Evolutionary conservation across 2,888 invertebrate species (phyloP), one percentile per base, ranked within the genome.

Genomic region (Eupeodes luniger): DNA sequence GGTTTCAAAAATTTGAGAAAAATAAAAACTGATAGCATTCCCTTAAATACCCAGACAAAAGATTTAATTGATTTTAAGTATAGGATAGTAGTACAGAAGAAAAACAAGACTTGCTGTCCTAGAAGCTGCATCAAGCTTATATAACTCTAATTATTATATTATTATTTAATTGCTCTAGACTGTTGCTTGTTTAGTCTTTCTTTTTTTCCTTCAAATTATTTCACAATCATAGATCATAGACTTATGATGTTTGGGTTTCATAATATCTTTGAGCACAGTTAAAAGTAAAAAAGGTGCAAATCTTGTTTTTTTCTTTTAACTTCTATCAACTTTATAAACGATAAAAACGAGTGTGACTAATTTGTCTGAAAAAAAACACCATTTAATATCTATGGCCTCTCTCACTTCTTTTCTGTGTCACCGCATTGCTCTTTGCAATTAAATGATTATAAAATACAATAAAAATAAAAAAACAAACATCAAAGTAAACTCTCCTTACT

Each of bases 401-500:
- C 40, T 40, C 40, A 2, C 27, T 27, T 2, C 2, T 27, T 3
- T 27, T 27, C 6, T 59, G 59, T 59, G 59, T 59, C 59, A 59
- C 12, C 36, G 40, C 40, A 69, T 62, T 6, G 40, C 47, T 64
- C 27, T 64, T n/a, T 66, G 47, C 16, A 77, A 82, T 82, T 82
- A 82, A 77, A 77, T 77, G 59, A 78, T 82, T 78, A 83, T 59
- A 34, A 78, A 55, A 61, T 40, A 81, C 27, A 27, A 12, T 5
- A n/a, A 36, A n/a, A 53, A 36, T 36, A 7, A 53, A 16, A 16
- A 27, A 19, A 1, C 19, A 27, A 27, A 27, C 27, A 27, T 27
- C 27, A 64, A 11, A 11, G 5, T 27, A 64, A 64, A 14, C 59
- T 34, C 34, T 34, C 27, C 27, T 1, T 27, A 11, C 40, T 40